Conservation (phyloP, 2,797 vertebrate species). For the Hippopotamyrus pictus region DNA sequence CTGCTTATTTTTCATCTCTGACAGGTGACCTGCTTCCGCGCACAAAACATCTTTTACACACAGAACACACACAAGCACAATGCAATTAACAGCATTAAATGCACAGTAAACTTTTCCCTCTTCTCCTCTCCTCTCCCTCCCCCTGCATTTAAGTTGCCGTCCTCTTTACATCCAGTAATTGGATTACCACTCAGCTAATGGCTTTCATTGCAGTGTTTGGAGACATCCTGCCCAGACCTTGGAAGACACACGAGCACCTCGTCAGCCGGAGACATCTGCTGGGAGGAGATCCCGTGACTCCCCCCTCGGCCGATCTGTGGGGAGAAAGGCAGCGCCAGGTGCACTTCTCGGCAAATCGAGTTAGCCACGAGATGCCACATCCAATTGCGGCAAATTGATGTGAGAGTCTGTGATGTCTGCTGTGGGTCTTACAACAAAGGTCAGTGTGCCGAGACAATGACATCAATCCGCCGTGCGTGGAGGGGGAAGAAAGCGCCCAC, state of each 20-base stretch:
- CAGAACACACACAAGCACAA: conserved; percentile 34
- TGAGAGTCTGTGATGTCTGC: conserved; percentile 79
- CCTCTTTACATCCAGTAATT: conserved; percentile 57
- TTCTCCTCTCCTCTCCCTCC: conserved; percentile 18
- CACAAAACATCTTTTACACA: conserved; percentile 10
- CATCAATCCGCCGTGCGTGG: conserved; percentile 50
- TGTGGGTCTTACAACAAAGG: conserved; percentile 77
- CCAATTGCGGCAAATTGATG: conserved; percentile 81
- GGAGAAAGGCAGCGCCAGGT: conserved; percentile 76
- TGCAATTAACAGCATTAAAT: conserved; percentile 10
- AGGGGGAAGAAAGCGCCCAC: not conserved
- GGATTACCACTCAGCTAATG: conserved; percentile 42
- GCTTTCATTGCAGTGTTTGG: conserved; percentile 63
- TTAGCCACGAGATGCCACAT: conserved; percentile 80
- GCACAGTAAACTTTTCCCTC: conserved; percentile 14
- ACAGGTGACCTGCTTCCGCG: conserved; percentile 17
- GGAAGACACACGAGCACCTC: conserved; percentile 58
- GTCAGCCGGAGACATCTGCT: conserved; percentile 19
- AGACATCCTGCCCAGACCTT: conserved; percentile 74
- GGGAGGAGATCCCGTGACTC: conserved; percentile 43
- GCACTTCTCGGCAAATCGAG: conserved; percentile 75
- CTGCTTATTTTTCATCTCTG: conserved; percentile 22
- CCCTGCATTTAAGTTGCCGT: conserved; percentile 39
- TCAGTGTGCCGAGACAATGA: conserved; percentile 63
- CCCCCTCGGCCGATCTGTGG: conserved; percentile 69